Percentiles rank a stretch among this genome's conserved stretches.
Evolutionary conservation across 1,140 invertebrate species (phyloP).

Genomic region (Psilanteris sp.): DNA sequence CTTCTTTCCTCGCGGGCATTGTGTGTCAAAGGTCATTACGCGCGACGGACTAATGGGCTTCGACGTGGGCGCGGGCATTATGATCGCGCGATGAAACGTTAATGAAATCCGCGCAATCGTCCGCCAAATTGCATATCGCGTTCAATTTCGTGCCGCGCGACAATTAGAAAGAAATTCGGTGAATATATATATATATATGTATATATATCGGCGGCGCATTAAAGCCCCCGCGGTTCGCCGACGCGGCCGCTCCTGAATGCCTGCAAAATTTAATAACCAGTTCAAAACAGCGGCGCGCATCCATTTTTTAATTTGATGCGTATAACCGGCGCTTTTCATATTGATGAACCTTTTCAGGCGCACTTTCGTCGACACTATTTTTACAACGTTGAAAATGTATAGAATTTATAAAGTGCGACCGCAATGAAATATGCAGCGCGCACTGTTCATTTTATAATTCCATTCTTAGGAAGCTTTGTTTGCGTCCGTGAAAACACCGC

Average conservation of each 20-base stretch:
- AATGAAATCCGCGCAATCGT: too few species aligned
- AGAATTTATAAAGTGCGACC: conserved; percentile 42
- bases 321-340: conserved; percentile 39
- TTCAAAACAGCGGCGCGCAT: conserved; percentile 25
- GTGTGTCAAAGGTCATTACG: too few species aligned
- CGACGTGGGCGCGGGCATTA: too few species aligned
- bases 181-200: too few species aligned
- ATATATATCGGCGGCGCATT: conserved; percentile 1
- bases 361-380: conserved; percentile 36
- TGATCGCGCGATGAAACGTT: too few species aligned
- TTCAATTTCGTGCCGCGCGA: conserved; percentile 5
- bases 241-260: conserved; percentile 4
- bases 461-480: conserved; percentile 39
- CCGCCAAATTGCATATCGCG: too few species aligned
- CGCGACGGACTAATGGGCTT: too few species aligned
- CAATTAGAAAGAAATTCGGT: conserved; percentile 19
- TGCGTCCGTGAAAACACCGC: conserved; percentile 31
- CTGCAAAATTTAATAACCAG: conserved; percentile 35
- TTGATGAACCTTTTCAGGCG: conserved; percentile 36
- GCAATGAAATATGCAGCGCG: conserved; percentile 41
- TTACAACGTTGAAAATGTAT: conserved; percentile 52
- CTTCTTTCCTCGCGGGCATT: too few species aligned
- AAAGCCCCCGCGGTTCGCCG: conserved; percentile 2
- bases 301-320: conserved; percentile 39
- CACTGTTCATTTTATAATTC: conserved; percentile 33